These are phyloP conservation scores for Aythya baeri DNA, from an alignment of 2,113 vertebrate species.

Conservation along the genomic window DNA sequence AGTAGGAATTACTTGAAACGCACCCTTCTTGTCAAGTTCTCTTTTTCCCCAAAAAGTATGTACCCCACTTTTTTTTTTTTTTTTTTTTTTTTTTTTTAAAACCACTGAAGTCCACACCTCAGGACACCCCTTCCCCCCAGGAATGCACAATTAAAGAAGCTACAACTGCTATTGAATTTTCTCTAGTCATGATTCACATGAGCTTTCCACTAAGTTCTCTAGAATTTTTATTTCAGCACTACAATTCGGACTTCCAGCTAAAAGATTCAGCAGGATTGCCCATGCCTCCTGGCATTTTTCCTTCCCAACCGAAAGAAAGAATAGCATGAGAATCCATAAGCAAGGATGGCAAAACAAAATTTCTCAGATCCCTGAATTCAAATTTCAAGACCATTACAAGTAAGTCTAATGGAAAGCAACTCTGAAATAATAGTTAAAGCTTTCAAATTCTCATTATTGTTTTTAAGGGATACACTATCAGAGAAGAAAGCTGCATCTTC, in stretches of 20 bases:
- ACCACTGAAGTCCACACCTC: neutral
- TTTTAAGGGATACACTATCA: neutral
- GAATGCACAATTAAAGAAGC: neutral
- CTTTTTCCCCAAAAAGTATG: accelerated
- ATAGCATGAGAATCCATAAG: neutral
- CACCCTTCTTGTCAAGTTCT: neutral
- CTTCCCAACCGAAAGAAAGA: neutral
- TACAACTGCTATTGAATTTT: neutral
- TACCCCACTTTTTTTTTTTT: neutral
- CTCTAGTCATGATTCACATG: neutral
- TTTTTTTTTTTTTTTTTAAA: neutral
- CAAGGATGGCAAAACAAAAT: neutral
- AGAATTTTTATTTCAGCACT: neutral
- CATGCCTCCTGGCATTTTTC: neutral
- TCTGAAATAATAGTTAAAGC: neutral
- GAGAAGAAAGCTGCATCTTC: neutral
- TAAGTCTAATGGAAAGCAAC: neutral
- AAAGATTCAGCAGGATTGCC: neutral
- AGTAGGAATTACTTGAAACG: accelerated
- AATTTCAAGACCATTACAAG: neutral
- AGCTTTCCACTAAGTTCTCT: neutral
- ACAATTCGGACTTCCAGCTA: neutral
- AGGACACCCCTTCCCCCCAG: neutral
- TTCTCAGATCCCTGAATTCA: neutral
- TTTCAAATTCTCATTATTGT: neutral